phyloP scores from a whole-genome alignment of 2,797 vertebrate genomes.

The Bovichtus variegatus region DNA sequence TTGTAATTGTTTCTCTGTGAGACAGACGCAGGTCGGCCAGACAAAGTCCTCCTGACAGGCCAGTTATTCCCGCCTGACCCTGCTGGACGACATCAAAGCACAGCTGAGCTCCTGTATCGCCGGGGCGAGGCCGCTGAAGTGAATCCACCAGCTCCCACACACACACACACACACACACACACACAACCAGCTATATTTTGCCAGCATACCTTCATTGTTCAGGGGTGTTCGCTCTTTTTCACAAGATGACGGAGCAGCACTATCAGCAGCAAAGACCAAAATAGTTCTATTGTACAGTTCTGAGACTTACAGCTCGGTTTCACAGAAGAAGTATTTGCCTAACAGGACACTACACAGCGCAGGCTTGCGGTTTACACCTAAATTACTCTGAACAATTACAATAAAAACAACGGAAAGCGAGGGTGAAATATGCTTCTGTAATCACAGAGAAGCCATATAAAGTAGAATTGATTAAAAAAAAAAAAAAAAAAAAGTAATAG shows the following conservation, averaged over 20 bases:
- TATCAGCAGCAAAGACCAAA: conserved; percentile 26
- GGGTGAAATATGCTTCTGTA: background rate
- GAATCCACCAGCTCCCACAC: conserved; percentile 17
- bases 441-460: background rate
- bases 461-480: background rate
- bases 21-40: conserved; percentile 34
- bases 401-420: background rate
- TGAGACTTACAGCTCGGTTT: background rate
- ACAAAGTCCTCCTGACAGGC: conserved; percentile 28
- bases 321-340: background rate
- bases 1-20: conserved; percentile 2
- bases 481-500: too few relatives aligned
- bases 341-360: background rate
- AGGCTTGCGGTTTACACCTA: background rate
- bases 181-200: conserved; percentile 26
- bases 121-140: conserved; percentile 31
- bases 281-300: conserved; percentile 21
- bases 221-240: conserved; percentile 36
- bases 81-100: conserved; percentile 69
- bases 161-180: conserved; percentile 11
- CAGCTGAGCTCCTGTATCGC: conserved; percentile 33
- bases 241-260: conserved; percentile 27
- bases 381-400: background rate
- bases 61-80: conserved; percentile 37
- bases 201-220: conserved; percentile 53